Evolutionary conservation across 2,113 vertebrate genomes (phyloP).

Genomic region (Ageneiosus marmoratus): DNA sequence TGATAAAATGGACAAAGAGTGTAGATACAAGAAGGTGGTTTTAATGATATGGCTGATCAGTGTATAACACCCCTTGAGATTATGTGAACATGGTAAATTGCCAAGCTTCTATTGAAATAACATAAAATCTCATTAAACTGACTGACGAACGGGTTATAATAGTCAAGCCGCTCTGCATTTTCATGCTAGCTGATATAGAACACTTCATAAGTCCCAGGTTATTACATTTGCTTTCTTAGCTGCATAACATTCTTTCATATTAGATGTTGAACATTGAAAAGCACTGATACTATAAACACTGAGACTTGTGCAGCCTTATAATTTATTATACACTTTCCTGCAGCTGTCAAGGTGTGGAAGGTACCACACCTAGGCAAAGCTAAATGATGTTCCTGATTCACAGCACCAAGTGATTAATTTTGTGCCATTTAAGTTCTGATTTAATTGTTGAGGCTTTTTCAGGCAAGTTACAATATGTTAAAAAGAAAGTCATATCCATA

Average conservation of each 20-base stretch:
- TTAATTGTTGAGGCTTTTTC: too few species aligned
- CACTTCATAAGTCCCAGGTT: background rate
- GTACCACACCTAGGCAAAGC: background rate
- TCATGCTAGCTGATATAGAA: background rate
- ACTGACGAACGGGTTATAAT: background rate
- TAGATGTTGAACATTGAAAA: background rate
- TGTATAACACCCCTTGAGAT: too few species aligned
- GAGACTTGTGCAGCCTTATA: background rate
- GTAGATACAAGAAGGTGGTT: too few species aligned
- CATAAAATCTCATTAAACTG: background rate
- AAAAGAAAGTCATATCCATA: conserved; percentile 12
- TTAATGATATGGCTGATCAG: too few species aligned
- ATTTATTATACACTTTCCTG: background rate
- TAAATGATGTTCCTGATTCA: background rate
- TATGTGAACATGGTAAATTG: background rate
- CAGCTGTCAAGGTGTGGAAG: background rate
- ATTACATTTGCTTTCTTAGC: background rate
- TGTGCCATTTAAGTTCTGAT: background rate
- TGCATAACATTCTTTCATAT: background rate
- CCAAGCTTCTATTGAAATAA: background rate
- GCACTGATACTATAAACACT: background rate
- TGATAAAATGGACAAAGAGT: too few species aligned
- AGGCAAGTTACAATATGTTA: background rate
- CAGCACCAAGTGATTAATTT: background rate
- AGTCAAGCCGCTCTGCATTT: background rate